Base-by-base conservation (phyloP, 35 echinoderm and acorn worm species). In the Apostichopus californicus region DNA sequence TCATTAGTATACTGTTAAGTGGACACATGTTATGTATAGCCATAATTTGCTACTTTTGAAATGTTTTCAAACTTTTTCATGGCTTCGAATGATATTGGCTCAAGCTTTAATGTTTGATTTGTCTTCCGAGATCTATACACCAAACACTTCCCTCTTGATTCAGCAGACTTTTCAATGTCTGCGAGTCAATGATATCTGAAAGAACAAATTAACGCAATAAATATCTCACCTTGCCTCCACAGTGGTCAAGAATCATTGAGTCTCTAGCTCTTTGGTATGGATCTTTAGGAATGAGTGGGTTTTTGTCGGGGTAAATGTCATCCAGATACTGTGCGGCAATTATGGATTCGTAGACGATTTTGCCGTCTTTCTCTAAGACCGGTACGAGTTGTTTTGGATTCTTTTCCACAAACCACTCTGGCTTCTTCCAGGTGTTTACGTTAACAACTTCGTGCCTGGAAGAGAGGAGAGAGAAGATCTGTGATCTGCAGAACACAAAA, bases 311-410 rank as follows among this genome's bases (percentile, higher is more conserved):
- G 90, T 94, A 96, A 20, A 88, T 14, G 10, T 94, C 89, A 3
- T 96, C 93, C n/a, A 96, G 75, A 23, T 96, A 96, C 8, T 94
- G 83, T 26, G 81, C 77, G 5, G 61, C 52, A 85, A 96, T 92
- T 4, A 92, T 5, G 0, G 95, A 96, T 82, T 96, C 95, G 23
- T 92, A 93, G 21, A 96, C 73, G 22, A 96, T 90, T 78, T 96
- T 94, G 17, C 59, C 83, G 77, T 94, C 92, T 46, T 92, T 78
- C 66, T 96, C 95, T 12, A 96, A 18, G 5, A 91, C 92, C 21
- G 95, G 95, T 17, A 96, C 95, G 5, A 94, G 61, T 13, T 92
- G 87, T 53, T 87, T 86, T 8, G 95, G 95, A 86, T 96, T 96
- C 58, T 94, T 96, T 14, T 93, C 84, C 24, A 92, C 73, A 26